Evolutionary conservation across 2,113 vertebrate genomes (phyloP).

Genomic region (Percina caprodes): DNA sequence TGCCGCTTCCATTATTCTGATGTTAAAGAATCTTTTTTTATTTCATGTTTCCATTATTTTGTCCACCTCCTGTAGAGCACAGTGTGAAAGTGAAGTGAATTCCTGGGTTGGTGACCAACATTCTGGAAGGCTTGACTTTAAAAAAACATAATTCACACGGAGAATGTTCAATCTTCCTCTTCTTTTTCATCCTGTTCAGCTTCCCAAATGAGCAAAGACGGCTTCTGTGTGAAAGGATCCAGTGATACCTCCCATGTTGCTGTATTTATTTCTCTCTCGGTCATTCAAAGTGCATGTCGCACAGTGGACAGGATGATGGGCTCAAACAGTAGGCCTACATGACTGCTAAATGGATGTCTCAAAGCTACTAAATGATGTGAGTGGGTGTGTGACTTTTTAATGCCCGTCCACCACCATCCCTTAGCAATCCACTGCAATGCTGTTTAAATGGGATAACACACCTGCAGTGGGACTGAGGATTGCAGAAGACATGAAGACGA

Average conservation of each 20-base stretch:
- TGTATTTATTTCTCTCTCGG: conserved; percentile 31
- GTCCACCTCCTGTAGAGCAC: conserved; percentile 25
- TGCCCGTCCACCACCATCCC: conserved; percentile 1
- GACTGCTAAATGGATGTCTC: conserved; percentile 28
- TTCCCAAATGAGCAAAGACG: neutral
- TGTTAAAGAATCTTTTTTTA: neutral
- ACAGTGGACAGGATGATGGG: conserved; percentile 18
- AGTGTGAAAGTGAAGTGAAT: conserved; percentile 3
- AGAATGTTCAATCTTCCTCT: neutral
- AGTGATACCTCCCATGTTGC: conserved; percentile 17
- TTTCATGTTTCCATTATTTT: conserved; percentile 31
- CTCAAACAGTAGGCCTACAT: conserved; percentile 9
- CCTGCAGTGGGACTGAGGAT: conserved; percentile 22
- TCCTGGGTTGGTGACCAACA: neutral
- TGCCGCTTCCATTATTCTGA: neutral
- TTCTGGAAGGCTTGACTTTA: conserved; percentile 17
- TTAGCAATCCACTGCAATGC: conserved; percentile 28
- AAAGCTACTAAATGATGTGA: conserved; percentile 19
- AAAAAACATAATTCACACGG: neutral
- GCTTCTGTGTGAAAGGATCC: conserved; percentile 5
- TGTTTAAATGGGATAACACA: conserved; percentile 13
- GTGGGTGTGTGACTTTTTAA: conserved; percentile 19
- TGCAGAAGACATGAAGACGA: conserved; percentile 23
- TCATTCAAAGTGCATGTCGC: conserved; percentile 16
- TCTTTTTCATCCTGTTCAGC: neutral